phyloP scores from a whole-genome alignment of 2,888 invertebrate species.

The Incurvaria masculella region DNA sequence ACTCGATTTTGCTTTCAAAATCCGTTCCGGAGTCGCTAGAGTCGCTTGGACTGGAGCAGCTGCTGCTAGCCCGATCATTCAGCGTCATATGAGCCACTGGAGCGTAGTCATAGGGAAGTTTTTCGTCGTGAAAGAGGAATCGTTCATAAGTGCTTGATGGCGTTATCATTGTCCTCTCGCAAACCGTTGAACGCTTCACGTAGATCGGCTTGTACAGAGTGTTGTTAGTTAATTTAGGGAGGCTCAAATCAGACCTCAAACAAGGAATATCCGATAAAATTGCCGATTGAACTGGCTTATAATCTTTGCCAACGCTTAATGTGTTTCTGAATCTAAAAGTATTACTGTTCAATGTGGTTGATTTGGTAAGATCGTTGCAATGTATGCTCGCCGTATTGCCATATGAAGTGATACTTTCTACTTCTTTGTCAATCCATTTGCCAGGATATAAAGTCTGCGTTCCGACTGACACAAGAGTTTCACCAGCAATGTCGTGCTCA shows the following conservation, averaged over 20 bases:
- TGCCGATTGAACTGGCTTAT: too few relatives aligned
- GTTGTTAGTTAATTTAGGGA: not conserved
- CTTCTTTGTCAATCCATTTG: not conserved
- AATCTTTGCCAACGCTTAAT: too few relatives aligned
- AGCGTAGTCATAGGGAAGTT: too few relatives aligned
- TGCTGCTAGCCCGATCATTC: too few relatives aligned
- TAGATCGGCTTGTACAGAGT: not conserved
- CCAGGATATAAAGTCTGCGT: not conserved
- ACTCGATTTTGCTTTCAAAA: slow-evolving; percentile 19
- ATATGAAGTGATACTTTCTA: not conserved
- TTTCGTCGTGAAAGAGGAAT: too few relatives aligned
- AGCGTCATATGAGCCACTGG: too few relatives aligned
- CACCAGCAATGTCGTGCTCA: slow-evolving; percentile 17
- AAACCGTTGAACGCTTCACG: not conserved
- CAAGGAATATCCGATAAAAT: too few relatives aligned
- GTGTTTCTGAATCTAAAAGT: too few relatives aligned
- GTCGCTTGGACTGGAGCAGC: too few relatives aligned
- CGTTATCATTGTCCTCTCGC: not conserved
- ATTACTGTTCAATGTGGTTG: too few relatives aligned
- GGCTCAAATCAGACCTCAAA: not conserved
- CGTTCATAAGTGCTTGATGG: too few relatives aligned
- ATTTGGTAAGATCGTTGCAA: not conserved
- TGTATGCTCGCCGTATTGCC: not conserved
- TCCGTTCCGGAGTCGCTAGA: slow-evolving; percentile 8
- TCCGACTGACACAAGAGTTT: not conserved